Evolutionary conservation across 2,888 invertebrate species (phyloP), one percentile per base, ranked within the genome.

Genomic region (Tipula vernalis): DNA sequence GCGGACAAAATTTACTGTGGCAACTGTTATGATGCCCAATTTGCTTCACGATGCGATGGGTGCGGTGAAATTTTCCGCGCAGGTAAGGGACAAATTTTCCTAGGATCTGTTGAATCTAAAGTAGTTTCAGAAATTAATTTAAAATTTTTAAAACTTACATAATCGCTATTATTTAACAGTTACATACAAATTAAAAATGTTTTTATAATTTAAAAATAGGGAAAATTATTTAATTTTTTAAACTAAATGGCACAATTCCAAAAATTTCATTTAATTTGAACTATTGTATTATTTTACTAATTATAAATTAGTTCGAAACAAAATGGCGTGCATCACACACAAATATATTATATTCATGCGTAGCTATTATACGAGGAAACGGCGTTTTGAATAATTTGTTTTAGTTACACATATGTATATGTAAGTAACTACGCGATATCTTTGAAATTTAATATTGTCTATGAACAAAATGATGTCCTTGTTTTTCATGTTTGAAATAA

Each of bases 1-100:
- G 96, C 98, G 90, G 99, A 99, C 92, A 97, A 98, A 93, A 98
- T 99, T 93, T 99, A 98, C 94, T 99, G 99, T 93, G 98, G 99
- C 90, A 98, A 98, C 92, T 99, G 99, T 93, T 99, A 99, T 92
- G 99, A 99, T 92, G 96, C 98, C 89, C 98, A 98, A 93, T 99
- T 99, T 93, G 99, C 99, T 87, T 98, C 98, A 90, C 95, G 99
- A 89, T 99, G 99, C 93, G 99, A 99, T 93, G 99, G 98, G 88
- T 99, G 99, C 92, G 96, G 97, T 89, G 98, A 99, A 92, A 98
- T 99, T 91, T 99, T 99, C 95, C 96, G 98, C 91, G 99, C 99
- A 93, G 99, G 99, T 99, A 91, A 94, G 96, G 94, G 28, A 28
- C 39, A 36, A 28, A 39, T 6, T 39, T 39, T 39, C 39, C 39